Evolutionary conservation across 2,113 vertebrate genomes (phyloP).

Genomic region (Ciconia stormi): DNA sequence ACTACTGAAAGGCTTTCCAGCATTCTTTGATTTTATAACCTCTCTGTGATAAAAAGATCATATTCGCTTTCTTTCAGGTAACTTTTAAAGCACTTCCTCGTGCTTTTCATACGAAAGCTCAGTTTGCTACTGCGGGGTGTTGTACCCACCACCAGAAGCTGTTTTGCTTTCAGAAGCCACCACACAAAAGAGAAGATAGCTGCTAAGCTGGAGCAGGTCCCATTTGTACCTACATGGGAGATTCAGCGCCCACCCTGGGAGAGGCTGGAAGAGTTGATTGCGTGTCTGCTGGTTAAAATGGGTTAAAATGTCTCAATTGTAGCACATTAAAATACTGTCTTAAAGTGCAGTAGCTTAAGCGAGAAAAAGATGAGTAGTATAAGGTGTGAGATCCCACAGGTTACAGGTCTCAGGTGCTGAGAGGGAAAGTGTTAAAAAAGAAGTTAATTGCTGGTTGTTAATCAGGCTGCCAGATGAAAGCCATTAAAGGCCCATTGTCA

Average conservation of each 20-base stretch:
- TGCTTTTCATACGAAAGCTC: neutral
- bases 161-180: slow-evolving; percentile 11
- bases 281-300: neutral
- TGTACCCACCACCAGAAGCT: neutral
- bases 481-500: neutral
- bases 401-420: neutral
- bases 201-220: neutral
- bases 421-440: neutral
- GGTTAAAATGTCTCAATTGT: neutral
- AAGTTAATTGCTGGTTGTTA: neutral
- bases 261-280: neutral
- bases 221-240: neutral
- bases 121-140: neutral
- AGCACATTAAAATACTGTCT: neutral
- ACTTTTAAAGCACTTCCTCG: slow-evolving; percentile 1
- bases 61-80: neutral
- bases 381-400: neutral
- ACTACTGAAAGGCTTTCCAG: neutral
- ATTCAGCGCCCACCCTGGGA: neutral
- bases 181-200: neutral
- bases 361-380: neutral
- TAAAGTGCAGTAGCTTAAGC: neutral
- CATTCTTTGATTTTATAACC: slow-evolving; percentile 4
- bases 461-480: neutral
- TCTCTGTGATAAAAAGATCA: slow-evolving; percentile 24